Percentiles rank a stretch among this genome's conserved stretches.
These are phyloP conservation scores for Aradus depressus DNA, from an alignment of 2,888 invertebrate genomes.

Conservation along the genomic window DNA sequence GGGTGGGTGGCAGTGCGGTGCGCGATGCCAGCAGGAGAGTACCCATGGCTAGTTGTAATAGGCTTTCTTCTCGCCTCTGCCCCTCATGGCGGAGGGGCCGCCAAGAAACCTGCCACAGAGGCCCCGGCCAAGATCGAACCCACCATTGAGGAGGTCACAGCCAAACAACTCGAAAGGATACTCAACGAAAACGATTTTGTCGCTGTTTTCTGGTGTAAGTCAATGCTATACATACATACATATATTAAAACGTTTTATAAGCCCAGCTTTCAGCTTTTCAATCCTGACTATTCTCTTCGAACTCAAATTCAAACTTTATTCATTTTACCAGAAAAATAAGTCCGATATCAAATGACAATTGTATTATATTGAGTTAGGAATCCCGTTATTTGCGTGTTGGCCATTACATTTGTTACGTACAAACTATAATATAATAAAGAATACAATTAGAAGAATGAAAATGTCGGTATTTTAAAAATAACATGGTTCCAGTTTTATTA, in stretches of 20 bases:
- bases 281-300: no score
- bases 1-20: slow-evolving; percentile 24
- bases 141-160: slow-evolving; percentile 86
- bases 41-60: slow-evolving; percentile 19
- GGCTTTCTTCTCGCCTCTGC: slow-evolving; percentile 21
- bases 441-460: no score
- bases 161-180: slow-evolving; percentile 81
- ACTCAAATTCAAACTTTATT: no score
- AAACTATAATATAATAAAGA: no score
- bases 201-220: slow-evolving; percentile 95
- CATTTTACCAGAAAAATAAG: no score
- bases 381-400: no score
- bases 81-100: no score
- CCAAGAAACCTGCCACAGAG: slow-evolving; percentile 24
- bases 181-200: slow-evolving; percentile 86
- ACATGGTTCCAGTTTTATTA: no score
- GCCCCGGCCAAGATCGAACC: slow-evolving; percentile 45
- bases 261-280: neutral
- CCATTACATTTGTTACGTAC: no score
- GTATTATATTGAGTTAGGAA: no score
- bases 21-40: slow-evolving; percentile 25
- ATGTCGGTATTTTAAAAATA: no score
- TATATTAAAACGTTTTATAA: neutral
- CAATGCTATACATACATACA: neutral
- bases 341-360: no score